Evolutionary conservation across 2,888 invertebrate species (phyloP).

Genomic region (Epiblema foenella): DNA sequence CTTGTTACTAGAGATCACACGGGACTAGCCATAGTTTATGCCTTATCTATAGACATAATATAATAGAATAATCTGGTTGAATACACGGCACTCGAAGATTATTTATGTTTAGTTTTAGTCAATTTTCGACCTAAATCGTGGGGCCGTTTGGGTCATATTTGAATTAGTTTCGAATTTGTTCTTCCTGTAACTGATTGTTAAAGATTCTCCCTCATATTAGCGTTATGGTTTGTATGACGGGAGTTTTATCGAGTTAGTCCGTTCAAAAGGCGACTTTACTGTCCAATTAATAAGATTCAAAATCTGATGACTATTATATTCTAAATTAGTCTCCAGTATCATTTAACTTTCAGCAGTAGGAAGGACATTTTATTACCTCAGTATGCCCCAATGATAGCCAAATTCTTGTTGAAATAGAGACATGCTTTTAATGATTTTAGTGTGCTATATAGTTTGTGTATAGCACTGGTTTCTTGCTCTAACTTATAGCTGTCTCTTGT

Average conservation of each 20-base stretch:
- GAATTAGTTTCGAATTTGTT: neutral
- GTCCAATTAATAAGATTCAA: too few relatives aligned
- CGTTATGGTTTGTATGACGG: too few relatives aligned
- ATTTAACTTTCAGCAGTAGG: neutral
- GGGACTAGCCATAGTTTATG: constrained; percentile 40
- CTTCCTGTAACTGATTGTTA: neutral
- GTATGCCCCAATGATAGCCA: neutral
- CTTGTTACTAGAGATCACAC: constrained; percentile 25
- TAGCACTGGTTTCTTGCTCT: constrained; percentile 44
- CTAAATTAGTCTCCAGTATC: too few relatives aligned
- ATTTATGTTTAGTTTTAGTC: constrained; percentile 48
- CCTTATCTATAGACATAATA: constrained; percentile 37
- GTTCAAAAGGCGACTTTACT: too few relatives aligned
- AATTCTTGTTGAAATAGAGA: neutral
- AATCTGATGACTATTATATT: too few relatives aligned
- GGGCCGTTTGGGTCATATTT: neutral
- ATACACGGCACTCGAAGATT: constrained; percentile 53
- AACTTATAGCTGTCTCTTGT: constrained; percentile 12
- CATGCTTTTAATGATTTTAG: constrained; percentile 4
- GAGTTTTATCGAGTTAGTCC: too few relatives aligned
- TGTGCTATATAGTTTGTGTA: constrained; percentile 20
- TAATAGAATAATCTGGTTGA: constrained; percentile 45
- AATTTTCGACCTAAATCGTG: neutral
- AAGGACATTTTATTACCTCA: neutral
- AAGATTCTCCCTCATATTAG: neutral